Evolutionary conservation across 2,113 vertebrate genomes (phyloP), one percentile per base, ranked within the genome.

Genomic region (Pseudorasbora parva): DNA sequence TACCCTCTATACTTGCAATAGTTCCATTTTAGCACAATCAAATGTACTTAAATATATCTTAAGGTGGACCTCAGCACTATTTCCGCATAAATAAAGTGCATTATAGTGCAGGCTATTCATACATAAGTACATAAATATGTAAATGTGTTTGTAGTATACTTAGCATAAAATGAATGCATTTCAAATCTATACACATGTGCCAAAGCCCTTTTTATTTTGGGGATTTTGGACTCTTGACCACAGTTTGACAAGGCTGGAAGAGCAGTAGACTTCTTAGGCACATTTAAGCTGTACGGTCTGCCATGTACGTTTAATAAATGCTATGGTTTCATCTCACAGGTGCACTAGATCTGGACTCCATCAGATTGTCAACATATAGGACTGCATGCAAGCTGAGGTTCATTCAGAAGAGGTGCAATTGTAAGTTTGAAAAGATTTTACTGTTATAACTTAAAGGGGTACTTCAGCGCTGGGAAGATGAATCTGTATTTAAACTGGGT

Each of bases 371-470:
- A 60, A 99, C 98, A 23, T 99, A 99, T 93, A 95, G 98, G 93
- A 99, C 98, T 82, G 97, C 98, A 8, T 99, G 98, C 94, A 99
- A 99, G 92, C 96, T 99, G 82, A 90, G 97, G 94, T 99, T 99
- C 89, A 96, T 99, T 85, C 98, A 99, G 94, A 99, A 98, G 95
- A 99, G 97, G 94, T 99, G 98, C 92, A 99, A 97, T 69, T 89
- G 98, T 99, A 91, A 97, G 97, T 97, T 93, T 23, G 11, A 76
- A 7, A 64, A 30, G 5, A 15, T 30, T 62, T 30, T 8, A 64
- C 66, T 49, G 47, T 62, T n/a, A n/a, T 62, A 23, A 78, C 14
- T 80, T 47, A n/a, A n/a, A n/a, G n/a, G n/a, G n/a, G n/a, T n/a
- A n/a, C n/a, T n/a, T n/a, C n/a, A n/a, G n/a, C n/a, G n/a, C n/a